These are phyloP conservation scores for Diachasmimorpha longicaudata DNA, from an alignment of 1,140 invertebrate species.

Conservation along the genomic window DNA sequence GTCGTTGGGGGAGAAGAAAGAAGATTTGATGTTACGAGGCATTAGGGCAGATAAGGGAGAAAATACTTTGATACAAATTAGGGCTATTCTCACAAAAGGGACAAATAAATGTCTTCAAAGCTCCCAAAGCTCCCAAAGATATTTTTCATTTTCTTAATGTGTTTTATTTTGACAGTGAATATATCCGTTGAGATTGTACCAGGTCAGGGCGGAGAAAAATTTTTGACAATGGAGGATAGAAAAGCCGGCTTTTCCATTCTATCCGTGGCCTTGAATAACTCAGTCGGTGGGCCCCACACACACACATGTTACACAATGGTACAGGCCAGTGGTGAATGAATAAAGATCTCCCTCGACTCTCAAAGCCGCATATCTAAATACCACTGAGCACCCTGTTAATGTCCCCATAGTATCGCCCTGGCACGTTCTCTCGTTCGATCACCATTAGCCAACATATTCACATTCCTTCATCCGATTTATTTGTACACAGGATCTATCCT, in stretches of 20 bases:
- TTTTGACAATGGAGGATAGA: neutral
- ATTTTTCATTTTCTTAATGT: neutral
- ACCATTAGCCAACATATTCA: conserved; percentile 18
- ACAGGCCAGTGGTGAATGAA: neutral
- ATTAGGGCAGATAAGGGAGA: neutral
- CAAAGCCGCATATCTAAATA: conserved; percentile 29
- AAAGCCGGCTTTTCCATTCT: neutral
- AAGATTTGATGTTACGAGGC: neutral
- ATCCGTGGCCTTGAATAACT: neutral
- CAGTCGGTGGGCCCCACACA: neutral
- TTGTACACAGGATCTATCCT: neutral
- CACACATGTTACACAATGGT: neutral
- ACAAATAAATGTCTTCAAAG: neutral
- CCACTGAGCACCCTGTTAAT: conserved; percentile 26
- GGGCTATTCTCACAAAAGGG: neutral
- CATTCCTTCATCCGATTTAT: neutral
- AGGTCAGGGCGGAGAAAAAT: neutral
- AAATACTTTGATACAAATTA: neutral
- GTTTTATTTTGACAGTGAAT: neutral
- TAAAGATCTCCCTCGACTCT: neutral
- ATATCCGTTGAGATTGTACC: neutral
- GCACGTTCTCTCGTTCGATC: conserved; percentile 30
- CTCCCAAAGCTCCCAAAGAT: neutral
- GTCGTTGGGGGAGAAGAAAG: neutral
- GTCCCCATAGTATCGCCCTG: conserved; percentile 27